Conservation (phyloP, 2,797 vertebrate genomes). For the Amphiprion clarkii region DNA sequence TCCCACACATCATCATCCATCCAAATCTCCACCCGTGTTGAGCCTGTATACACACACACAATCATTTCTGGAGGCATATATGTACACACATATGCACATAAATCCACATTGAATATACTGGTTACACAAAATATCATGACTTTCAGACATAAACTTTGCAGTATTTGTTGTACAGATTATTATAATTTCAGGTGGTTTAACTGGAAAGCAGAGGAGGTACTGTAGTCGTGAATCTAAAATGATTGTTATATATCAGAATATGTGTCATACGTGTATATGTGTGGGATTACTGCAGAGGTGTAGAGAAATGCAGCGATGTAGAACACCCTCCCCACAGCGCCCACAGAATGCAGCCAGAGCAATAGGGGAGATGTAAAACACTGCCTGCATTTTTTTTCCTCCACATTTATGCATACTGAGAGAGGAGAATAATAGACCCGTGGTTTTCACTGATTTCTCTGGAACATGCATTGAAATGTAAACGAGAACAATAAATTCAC, state of each 20-base stretch:
- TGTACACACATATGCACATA: conserved; percentile 56
- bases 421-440: conserved; percentile 69
- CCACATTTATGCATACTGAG: conserved; percentile 74
- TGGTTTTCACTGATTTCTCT: conserved; percentile 78
- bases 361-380: conserved; percentile 77
- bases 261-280: conserved; percentile 43
- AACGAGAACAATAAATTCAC: conserved; percentile 84
- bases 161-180: conserved; percentile 54
- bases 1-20: conserved; percentile 55
- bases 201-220: conserved; percentile 18
- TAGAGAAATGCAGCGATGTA: conserved; percentile 50
- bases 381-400: conserved; percentile 67
- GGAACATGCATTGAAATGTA: conserved; percentile 81
- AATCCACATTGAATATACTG: conserved; percentile 52
- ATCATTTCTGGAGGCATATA: conserved; percentile 37
- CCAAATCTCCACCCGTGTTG: conserved; percentile 30
- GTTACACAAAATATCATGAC: conserved; percentile 52
- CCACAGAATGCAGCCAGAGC: conserved; percentile 61
- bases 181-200: conserved; percentile 44
- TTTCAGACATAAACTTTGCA: conserved; percentile 60
- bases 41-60: conserved; percentile 40
- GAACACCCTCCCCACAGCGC: conserved; percentile 58
- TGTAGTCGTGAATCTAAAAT: conserved; percentile 39
- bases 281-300: conserved; percentile 63
- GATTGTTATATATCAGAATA: conserved; percentile 38